phyloP scores from a whole-genome alignment of 2,888 invertebrate genomes.

The Aspidiotus rigidus region DNA sequence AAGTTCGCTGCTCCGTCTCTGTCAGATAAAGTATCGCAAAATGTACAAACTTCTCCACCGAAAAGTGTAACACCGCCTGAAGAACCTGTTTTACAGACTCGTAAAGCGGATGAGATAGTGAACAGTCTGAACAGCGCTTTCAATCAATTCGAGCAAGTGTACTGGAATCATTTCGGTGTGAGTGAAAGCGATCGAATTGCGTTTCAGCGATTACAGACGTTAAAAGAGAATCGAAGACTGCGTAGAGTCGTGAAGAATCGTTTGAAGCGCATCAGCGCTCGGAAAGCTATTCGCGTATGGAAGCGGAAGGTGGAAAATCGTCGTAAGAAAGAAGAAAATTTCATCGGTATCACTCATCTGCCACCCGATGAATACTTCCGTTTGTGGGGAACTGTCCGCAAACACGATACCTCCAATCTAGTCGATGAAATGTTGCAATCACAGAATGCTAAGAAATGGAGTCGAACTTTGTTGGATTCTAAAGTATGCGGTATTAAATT shows the following conservation, averaged over 20 bases:
- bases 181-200: constrained; percentile 3
- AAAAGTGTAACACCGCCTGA: background rate
- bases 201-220: background rate
- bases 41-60: too few species aligned
- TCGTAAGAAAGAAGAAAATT: constrained; percentile 15
- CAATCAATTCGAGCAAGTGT: constrained; percentile 11
- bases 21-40: too few species aligned
- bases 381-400: constrained; percentile 10
- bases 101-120: constrained; percentile 15
- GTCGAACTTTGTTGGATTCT: background rate
- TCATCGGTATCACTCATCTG: constrained; percentile 17
- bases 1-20: too few species aligned
- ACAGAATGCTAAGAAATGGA: constrained; percentile 9
- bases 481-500: constrained; percentile 1
- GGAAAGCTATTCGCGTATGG: constrained; percentile 16
- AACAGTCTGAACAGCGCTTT: constrained; percentile 11
- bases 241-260: constrained; percentile 3
- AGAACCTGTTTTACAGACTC: background rate
- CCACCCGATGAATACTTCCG: constrained; percentile 13
- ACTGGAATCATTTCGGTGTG: constrained; percentile 11
- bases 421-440: constrained; percentile 7
- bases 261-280: constrained; percentile 18
- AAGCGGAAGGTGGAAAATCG: constrained; percentile 1
- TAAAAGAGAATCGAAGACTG: background rate
- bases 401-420: background rate